Evolutionary conservation across 2,797 vertebrate genomes (phyloP).

Genomic region (Xenopus petersii): DNA sequence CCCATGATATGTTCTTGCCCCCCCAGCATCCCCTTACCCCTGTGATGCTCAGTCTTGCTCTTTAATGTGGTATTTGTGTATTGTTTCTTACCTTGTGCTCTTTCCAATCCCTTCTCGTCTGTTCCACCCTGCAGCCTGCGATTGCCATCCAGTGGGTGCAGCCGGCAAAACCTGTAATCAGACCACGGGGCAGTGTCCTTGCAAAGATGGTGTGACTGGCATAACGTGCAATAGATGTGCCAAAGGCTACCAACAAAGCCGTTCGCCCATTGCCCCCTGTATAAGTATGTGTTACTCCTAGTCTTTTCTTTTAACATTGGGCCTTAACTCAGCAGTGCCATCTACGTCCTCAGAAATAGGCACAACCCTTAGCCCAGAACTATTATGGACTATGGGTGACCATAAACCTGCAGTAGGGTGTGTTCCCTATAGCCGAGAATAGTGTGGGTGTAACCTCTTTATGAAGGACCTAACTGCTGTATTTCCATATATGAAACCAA

Average conservation of each 20-base stretch:
- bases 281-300: conserved; percentile 66
- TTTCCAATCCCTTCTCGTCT: conserved; percentile 60
- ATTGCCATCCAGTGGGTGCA: conserved; percentile 84
- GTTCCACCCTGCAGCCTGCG: conserved; percentile 73
- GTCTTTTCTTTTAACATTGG: neutral
- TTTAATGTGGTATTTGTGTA: conserved; percentile 29
- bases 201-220: conserved; percentile 83
- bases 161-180: conserved; percentile 89
- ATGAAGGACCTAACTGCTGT: too few species aligned
- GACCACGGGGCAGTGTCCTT: conserved; percentile 84
- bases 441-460: too few species aligned
- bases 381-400: too few species aligned
- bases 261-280: conserved; percentile 81
- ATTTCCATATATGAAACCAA: too few species aligned
- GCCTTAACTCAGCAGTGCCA: too few species aligned
- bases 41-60: neutral
- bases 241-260: conserved; percentile 85
- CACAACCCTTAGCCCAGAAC: too few species aligned
- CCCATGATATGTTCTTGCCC: too few species aligned
- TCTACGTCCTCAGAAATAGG: too few species aligned
- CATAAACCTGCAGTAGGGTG: too few species aligned
- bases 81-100: conserved; percentile 37
- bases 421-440: too few species aligned
- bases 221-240: conserved; percentile 86
- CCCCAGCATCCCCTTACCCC: neutral